A percentile compares a stretch with the other conserved stretches of the same genome.
These are phyloP conservation scores for Drosophila serrata DNA, from an alignment of 1,140 invertebrate species.

Conservation along the genomic window DNA sequence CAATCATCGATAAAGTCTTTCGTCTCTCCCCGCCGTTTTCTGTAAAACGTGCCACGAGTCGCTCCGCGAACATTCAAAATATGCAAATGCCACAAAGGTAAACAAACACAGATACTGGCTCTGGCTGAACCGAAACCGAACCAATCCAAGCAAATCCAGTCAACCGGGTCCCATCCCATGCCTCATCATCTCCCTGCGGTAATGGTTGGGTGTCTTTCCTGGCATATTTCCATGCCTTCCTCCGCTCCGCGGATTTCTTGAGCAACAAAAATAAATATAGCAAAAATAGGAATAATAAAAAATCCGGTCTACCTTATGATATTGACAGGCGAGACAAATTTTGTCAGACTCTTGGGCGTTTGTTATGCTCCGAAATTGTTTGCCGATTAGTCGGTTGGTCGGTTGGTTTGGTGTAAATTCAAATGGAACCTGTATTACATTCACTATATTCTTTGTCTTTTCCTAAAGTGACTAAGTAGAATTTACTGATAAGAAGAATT, in stretches of 20 bases:
- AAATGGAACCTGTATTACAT: no score
- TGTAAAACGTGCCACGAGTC: conserved; percentile 72
- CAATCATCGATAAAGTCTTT: conserved; percentile 74
- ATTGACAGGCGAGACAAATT: conserved; percentile 70
- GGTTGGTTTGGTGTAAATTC: no score
- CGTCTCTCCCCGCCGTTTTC: conserved; percentile 25
- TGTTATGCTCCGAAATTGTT: conserved; percentile 45
- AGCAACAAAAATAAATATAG: conserved; percentile 9
- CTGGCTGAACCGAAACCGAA: conserved; percentile 3
- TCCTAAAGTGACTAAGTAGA: neutral
- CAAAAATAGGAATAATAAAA: conserved; percentile 13
- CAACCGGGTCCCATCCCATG: conserved; percentile 36
- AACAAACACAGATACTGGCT: conserved; percentile 28
- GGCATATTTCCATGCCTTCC: conserved; percentile 27
- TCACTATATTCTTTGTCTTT: neutral
- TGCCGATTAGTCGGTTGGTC: conserved; percentile 43
- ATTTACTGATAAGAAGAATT: neutral
- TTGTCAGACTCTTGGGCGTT: conserved; percentile 38
- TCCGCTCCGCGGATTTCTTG: conserved; percentile 27
- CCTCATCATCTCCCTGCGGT: conserved; percentile 43
- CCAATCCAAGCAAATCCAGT: conserved; percentile 18
- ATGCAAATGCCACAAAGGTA: conserved; percentile 73
- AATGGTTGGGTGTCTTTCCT: conserved; percentile 4
- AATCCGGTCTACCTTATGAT: conserved; percentile 42
- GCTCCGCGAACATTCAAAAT: conserved; percentile 76